Evolutionary conservation across 2,888 invertebrate species (phyloP).

Genomic region (Drosophila peninsularis): DNA sequence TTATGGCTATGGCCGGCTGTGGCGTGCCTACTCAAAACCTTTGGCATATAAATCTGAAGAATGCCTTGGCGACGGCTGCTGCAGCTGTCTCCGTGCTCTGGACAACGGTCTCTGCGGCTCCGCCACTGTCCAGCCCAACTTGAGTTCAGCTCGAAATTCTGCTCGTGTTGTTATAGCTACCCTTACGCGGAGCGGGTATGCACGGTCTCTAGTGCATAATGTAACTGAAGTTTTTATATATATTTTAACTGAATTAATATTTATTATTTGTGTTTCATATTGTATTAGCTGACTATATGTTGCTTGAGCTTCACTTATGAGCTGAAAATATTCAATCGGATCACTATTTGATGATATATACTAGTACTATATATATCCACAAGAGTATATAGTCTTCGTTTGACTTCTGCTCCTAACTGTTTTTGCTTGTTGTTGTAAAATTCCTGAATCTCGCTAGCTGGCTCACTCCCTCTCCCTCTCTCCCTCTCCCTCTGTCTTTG

Average conservation of each 20-base stretch:
- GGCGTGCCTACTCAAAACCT: constrained; percentile 70
- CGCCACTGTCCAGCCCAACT: constrained; percentile 7
- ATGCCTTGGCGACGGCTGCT: constrained; percentile 61
- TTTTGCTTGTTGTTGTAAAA: constrained; percentile 51
- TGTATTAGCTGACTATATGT: too few relatives aligned
- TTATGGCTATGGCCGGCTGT: constrained; percentile 59
- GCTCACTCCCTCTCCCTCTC: background rate
- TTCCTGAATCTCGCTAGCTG: constrained; percentile 44
- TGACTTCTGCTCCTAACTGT: background rate
- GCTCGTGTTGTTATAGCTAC: constrained; percentile 11
- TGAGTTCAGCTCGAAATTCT: constrained; percentile 11
- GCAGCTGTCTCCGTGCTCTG: constrained; percentile 34
- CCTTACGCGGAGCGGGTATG: background rate
- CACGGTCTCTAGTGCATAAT: background rate
- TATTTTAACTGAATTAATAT: background rate
- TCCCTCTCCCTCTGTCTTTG: constrained; percentile 24
- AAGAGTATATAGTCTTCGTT: constrained; percentile 18
- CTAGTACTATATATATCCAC: background rate
- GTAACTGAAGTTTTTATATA: background rate
- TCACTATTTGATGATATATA: too few relatives aligned
- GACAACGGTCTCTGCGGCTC: constrained; percentile 18
- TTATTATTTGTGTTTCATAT: too few relatives aligned
- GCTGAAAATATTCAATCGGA: too few relatives aligned
- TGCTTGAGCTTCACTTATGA: too few relatives aligned
- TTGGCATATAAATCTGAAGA: constrained; percentile 78